phyloP scores from a whole-genome alignment of 2,888 invertebrate genomes.

The Troides aeacus region DNA sequence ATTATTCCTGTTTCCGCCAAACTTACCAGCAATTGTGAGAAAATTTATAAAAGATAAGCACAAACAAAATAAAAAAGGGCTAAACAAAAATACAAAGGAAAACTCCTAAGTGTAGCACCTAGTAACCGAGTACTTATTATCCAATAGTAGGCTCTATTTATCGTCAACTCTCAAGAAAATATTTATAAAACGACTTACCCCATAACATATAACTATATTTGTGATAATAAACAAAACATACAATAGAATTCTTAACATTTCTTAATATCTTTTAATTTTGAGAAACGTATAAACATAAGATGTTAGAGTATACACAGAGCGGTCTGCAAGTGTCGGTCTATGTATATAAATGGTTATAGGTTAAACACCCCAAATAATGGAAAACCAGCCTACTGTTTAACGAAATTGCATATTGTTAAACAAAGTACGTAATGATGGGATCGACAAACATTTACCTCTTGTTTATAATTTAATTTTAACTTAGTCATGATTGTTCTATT shows the following conservation, averaged over 20 bases:
- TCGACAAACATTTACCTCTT: constrained; percentile 13
- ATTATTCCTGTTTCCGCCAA: too few relatives aligned
- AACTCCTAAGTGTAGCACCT: too few relatives aligned
- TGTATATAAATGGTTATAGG: neutral
- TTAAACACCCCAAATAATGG: constrained; percentile 4
- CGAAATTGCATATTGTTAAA: constrained; percentile 3
- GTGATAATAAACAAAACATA: constrained; percentile 7
- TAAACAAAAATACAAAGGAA: too few relatives aligned
- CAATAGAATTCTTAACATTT: constrained; percentile 6
- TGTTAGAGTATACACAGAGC: neutral
- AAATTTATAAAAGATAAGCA: too few relatives aligned
- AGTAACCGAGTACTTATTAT: too few relatives aligned
- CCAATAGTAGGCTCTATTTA: too few relatives aligned
- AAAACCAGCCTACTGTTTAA: constrained; percentile 24
- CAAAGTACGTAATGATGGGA: constrained; percentile 18
- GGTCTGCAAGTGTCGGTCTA: neutral
- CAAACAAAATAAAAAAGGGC: too few relatives aligned
- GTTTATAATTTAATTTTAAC: too few relatives aligned
- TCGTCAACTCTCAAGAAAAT: too few relatives aligned
- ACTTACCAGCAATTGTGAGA: too few relatives aligned
- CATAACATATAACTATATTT: constrained; percentile 10
- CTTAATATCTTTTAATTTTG: neutral
- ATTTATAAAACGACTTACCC: constrained; percentile 16
- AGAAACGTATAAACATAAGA: neutral
- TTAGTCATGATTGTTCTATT: too few relatives aligned